Base-by-base conservation (phyloP, 2,888 invertebrate species). In the Aporophyla lueneburgensis region DNA sequence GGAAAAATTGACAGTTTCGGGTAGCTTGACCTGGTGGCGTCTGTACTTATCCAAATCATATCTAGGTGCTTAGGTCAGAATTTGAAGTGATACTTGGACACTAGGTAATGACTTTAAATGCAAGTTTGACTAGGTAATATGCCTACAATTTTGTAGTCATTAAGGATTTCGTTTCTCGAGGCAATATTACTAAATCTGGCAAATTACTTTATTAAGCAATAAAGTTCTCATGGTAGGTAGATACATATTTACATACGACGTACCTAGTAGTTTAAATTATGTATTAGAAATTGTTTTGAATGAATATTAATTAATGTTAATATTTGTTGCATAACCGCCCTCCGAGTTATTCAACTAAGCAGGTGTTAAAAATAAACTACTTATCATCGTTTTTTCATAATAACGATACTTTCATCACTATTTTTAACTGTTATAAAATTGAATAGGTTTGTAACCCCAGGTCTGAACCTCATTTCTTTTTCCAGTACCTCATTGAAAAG, bases 201-300 rank as follows among this genome's bases (percentile, higher is more conserved):
- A 53, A 77, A 58, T 63, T 63, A 56, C 54, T 56, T 4, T 33
- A 56, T 61, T 67, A 46, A 51, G 62, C 43, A 58, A 75, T 63
- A 27, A 24, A 59, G 16, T 71, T 76, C 49, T 54, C 46, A 59
- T 76, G 49, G 54, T 33, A 40, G 12, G 6, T 21, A 46, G 3
- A 0, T 46, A 74, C 1, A 3, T 72, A 61, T 43, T 43, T 40
- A 65, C 49, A 27, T 58, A 76, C 14, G 0, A 65, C 49, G 21
- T 58, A 76, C 14, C 0, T 51, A 12, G 16, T 46, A 58, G 27
- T 43, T 76, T 59, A 46, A 76, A 21, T 61, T 76, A 67, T 46
- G 33, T 66, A 73, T 78, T 72, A 67, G 61, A 78, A 78, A 78
- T 27, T 73, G 10, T 65, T 51, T 0, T 21, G 51, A 63, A 49